phyloP scores from a whole-genome alignment of 2,888 invertebrate genomes.

The Lepidochrysops patricia region DNA sequence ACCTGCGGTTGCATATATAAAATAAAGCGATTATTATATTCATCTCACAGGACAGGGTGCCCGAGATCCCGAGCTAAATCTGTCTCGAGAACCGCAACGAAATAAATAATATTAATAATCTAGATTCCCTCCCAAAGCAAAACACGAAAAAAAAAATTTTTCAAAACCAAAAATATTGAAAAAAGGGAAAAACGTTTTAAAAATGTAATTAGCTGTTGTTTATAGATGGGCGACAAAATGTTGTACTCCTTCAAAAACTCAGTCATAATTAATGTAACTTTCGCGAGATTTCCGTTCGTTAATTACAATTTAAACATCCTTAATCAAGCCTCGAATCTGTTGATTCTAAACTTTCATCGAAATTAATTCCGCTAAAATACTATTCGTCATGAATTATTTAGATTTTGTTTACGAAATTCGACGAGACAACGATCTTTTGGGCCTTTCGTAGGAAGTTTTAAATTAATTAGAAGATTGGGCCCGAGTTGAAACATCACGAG shows the following conservation, averaged over 20 bases:
- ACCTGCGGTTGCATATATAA: too few species aligned
- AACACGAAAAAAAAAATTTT: too few species aligned
- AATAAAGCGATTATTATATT: too few species aligned
- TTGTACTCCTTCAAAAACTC: neutral
- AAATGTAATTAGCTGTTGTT: too few species aligned
- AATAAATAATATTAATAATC: too few species aligned
- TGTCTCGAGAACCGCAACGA: too few species aligned
- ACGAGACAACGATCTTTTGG: slow-evolving; percentile 34
- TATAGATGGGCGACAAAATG: too few species aligned
- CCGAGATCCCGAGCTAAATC: too few species aligned
- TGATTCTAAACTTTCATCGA: neutral
- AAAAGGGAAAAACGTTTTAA: too few species aligned
- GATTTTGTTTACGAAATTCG: slow-evolving; percentile 23
- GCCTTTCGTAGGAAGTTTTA: slow-evolving; percentile 38
- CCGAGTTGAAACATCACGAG: slow-evolving; percentile 46
- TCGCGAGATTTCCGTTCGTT: neutral
- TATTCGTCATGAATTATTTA: slow-evolving; percentile 16
- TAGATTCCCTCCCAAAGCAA: too few species aligned
- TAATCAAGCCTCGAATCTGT: neutral
- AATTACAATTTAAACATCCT: neutral
- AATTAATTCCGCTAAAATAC: slow-evolving; percentile 6
- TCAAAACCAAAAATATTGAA: too few species aligned
- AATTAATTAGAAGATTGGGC: slow-evolving; percentile 52
- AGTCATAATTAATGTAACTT: neutral
- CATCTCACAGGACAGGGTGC: too few species aligned